These are phyloP conservation scores for Iphiclides podalirius DNA, from an alignment of 2,888 invertebrate species.

Conservation along the genomic window DNA sequence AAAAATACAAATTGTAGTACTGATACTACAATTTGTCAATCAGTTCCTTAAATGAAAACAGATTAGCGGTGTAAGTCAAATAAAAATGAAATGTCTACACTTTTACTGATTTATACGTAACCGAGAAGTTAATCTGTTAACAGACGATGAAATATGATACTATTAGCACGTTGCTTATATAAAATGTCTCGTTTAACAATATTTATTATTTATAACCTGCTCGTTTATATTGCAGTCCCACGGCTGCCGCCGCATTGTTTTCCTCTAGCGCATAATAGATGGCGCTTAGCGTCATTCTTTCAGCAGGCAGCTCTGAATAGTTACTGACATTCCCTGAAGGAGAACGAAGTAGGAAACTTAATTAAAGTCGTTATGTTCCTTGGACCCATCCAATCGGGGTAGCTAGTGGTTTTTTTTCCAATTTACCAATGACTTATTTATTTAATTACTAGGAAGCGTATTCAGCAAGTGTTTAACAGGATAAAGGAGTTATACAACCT, in stretches of 20 bases:
- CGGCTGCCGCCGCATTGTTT: constrained; percentile 2
- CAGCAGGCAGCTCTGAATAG: not conserved
- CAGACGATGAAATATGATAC: not conserved
- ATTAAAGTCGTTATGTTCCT: constrained; percentile 5
- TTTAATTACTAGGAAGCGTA: not conserved
- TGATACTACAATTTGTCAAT: not conserved
- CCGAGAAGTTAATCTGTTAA: too few species aligned
- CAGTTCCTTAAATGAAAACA: too few species aligned
- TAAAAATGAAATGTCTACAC: not conserved
- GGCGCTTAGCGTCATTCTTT: constrained; percentile 33
- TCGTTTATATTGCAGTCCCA: constrained; percentile 1
- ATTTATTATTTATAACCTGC: constrained; percentile 11
- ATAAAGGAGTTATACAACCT: too few species aligned
- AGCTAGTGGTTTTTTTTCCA: not conserved
- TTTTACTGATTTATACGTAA: too few species aligned
- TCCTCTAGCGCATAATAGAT: constrained; percentile 35
- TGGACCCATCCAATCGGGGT: not conserved
- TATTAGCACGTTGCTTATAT: constrained; percentile 7
- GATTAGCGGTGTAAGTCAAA: too few species aligned
- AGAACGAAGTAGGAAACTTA: not conserved
- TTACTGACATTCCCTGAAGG: not conserved
- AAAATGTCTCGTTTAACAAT: too few species aligned
- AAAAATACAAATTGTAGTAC: not conserved
- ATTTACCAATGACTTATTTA: not conserved
- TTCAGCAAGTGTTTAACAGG: not conserved